phyloP scores from a whole-genome alignment of 1,140 invertebrate species.

The Leptinotarsa lineolata region DNA sequence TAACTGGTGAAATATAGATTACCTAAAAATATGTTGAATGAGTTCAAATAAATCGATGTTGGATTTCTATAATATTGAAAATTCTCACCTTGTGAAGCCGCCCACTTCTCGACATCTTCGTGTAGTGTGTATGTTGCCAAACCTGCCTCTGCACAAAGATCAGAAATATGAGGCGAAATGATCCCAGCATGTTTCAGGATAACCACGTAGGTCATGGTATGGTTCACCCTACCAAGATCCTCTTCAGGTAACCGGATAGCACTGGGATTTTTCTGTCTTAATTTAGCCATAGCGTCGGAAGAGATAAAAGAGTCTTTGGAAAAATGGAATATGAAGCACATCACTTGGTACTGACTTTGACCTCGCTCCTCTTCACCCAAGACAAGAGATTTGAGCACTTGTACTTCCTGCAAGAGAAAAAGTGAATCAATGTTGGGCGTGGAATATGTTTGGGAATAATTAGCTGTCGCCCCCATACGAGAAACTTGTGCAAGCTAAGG shows the following conservation, averaged over 20 bases:
- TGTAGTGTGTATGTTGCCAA: slow-evolving; percentile 79
- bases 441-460: too few relatives aligned
- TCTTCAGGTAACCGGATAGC: slow-evolving; percentile 79
- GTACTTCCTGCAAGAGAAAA: slow-evolving; percentile 76
- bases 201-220: slow-evolving; percentile 81
- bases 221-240: slow-evolving; percentile 76
- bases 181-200: slow-evolving; percentile 68
- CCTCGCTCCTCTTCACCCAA: slow-evolving; percentile 94
- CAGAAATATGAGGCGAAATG: slow-evolving; percentile 75
- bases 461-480: too few relatives aligned
- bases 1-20: too few relatives aligned
- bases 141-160: slow-evolving; percentile 75
- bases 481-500: too few relatives aligned
- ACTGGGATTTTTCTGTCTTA: slow-evolving; percentile 80
- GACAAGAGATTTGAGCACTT: slow-evolving; percentile 88
- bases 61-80: too few relatives aligned
- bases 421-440: not conserved
- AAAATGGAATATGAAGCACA: slow-evolving; percentile 91
- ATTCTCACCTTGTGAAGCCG: slow-evolving; percentile 69
- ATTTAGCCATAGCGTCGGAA: slow-evolving; percentile 94
- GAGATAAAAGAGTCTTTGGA: slow-evolving; percentile 92
- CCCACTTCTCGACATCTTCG: slow-evolving; percentile 78
- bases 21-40: too few relatives aligned
- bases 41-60: too few relatives aligned
- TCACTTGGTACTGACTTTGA: slow-evolving; percentile 85